Base-by-base conservation (phyloP, 2,888 invertebrate species). In the Nephrotoma flavescens region DNA sequence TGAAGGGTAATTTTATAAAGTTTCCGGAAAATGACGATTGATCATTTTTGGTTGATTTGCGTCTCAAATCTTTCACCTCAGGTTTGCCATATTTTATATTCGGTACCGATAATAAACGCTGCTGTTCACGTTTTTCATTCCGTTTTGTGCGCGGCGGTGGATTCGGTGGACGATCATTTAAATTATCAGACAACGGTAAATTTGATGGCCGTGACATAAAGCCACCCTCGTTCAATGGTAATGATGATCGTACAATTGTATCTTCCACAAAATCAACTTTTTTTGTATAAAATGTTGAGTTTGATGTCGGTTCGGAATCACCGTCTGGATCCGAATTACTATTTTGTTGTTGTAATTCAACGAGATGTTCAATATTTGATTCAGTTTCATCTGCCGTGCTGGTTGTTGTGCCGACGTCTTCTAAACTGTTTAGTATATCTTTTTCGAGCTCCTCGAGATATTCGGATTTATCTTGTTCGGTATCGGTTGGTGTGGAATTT, bases 91-190 rank as follows among this genome's bases (percentile, higher is more conserved):
- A 95, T 92, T 95, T 96, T 88, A 95, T 94, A 92, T 96, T 96
- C 41, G 96, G 96, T 89, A 96, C 96, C 11, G 96, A 96, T 88
- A 96, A 93, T 89, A 96, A 92, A 86, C 96, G 93, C 11, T 57
- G 31, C 90, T 94, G 94, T 90, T 96, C 95, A 88, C 94, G 91
- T 89, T 93, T 93, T 87, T 93, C 93, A 90, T 93, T 93, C 89
- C 93, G 93, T 89, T 93, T 93, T 86, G 91, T 90, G 42, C 93
- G 91, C 86, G 94, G 92, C 15, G 93, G 94, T 88, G 94, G 92
- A 12, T 93, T 91, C 9, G 94, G 94, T 88, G 92, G 92, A 85
- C 92, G 47, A 52, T 52, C 52, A 86, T 86, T 47, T 42, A 42
- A 15, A 19, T 87, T 86, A 41, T 93, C 93, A 87, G 92, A 92